A percentile compares a stretch with the other conserved stretches of the same genome.
These are phyloP conservation scores for Brachyptera risi DNA, from an alignment of 2,888 invertebrate genomes.

Conservation along the genomic window DNA sequence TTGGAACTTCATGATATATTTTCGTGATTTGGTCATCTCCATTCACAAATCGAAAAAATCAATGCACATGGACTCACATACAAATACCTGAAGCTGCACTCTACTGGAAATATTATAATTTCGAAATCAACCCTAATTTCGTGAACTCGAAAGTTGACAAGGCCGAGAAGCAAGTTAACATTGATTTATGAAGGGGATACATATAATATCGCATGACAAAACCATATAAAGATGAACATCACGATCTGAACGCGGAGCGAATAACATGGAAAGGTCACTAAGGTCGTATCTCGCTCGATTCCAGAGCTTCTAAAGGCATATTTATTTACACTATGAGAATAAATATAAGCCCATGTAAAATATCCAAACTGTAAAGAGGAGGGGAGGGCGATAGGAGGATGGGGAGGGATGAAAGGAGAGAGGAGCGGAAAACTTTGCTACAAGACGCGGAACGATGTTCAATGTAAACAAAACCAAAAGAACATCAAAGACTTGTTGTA, in stretches of 20 bases:
- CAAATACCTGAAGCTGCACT: no score
- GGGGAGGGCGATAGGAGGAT: no score
- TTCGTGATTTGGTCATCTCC: no score
- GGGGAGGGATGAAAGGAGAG: no score
- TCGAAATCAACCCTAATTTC: background rate
- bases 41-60: no score
- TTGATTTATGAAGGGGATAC: background rate
- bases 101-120: background rate
- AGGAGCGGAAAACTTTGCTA: background rate
- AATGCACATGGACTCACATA: no score
- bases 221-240: background rate
- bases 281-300: no score
- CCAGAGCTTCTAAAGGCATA: no score
- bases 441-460: constrained; percentile 3
- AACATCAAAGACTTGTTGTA: background rate
- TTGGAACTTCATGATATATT: no score
- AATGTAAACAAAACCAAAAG: constrained; percentile 12
- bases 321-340: no score
- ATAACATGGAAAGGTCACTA: background rate
- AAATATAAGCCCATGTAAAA: background rate
- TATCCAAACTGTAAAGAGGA: background rate
- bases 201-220: background rate
- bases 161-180: background rate
- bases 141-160: background rate
- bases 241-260: background rate